phyloP scores from a whole-genome alignment of 2,797 vertebrate species.

The Mycteria americana region DNA sequence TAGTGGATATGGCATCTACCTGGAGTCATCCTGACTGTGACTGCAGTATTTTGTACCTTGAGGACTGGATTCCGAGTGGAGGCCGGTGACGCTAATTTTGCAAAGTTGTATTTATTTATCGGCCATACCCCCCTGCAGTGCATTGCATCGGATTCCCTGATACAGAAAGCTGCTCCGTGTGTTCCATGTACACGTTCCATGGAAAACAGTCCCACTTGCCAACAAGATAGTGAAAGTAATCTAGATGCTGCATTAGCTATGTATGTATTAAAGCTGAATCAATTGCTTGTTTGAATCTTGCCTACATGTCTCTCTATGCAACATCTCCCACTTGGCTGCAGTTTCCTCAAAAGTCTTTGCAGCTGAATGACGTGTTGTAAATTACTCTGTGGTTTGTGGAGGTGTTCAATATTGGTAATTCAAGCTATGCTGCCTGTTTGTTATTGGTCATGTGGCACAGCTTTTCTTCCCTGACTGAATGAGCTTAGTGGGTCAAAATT shows the following conservation, averaged over 20 bases:
- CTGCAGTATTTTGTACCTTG: background rate
- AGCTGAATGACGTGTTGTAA: background rate
- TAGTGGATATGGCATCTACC: background rate
- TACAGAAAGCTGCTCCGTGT: background rate
- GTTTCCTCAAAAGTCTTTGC: conserved; percentile 9
- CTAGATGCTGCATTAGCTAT: background rate
- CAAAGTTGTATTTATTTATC: background rate
- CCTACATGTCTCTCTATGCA: background rate
- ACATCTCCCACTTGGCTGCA: background rate
- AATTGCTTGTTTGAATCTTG: background rate
- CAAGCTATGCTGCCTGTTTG: background rate
- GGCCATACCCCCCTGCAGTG: background rate
- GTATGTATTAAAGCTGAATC: background rate
- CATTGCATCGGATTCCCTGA: background rate
- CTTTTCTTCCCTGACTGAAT: background rate
- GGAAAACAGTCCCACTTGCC: background rate
- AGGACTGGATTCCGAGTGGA: background rate
- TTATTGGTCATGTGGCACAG: background rate
- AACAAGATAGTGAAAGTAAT: background rate
- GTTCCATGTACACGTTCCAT: background rate
- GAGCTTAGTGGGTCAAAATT: background rate
- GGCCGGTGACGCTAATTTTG: background rate
- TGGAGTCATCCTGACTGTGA: background rate
- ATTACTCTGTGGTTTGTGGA: conserved; percentile 8
- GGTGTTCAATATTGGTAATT: background rate